Evolutionary conservation across 2,888 invertebrate genomes (phyloP).

Genomic region (Phania funesta): DNA sequence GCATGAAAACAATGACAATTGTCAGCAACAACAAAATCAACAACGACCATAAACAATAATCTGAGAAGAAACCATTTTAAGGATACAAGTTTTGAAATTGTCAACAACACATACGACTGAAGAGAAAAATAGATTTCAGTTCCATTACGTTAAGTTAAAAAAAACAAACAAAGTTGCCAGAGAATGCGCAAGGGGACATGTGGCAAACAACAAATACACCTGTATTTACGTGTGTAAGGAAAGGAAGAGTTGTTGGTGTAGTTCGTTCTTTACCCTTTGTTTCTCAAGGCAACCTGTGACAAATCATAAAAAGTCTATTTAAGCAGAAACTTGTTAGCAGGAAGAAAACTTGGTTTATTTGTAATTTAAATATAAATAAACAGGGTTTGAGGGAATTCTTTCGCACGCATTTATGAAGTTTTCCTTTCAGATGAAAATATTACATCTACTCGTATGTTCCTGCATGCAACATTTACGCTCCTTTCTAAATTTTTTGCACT

Average conservation of each 20-base stretch:
- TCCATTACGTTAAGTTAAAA: constrained; percentile 17
- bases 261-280: constrained; percentile 27
- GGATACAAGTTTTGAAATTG: constrained; percentile 29
- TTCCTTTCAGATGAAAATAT: no score
- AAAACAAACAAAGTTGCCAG: constrained; percentile 18
- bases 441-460: no score
- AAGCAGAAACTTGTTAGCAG: no score
- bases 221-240: not conserved
- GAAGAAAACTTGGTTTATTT: no score
- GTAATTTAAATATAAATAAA: no score
- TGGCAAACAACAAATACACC: not conserved
- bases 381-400: no score
- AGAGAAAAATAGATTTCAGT: constrained; percentile 31
- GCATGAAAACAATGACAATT: constrained; percentile 39
- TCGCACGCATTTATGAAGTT: no score
- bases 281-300: constrained; percentile 51
- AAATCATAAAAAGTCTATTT: no score
- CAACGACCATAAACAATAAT: not conserved
- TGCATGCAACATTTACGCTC: no score
- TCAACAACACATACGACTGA: constrained; percentile 19
- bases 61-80: constrained; percentile 17
- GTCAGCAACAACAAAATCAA: constrained; percentile 15
- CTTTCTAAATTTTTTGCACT: no score
- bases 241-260: constrained; percentile 17
- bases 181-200: constrained; percentile 46